A percentile compares a stretch with the other conserved stretches of the same genome.
These are phyloP conservation scores for Ophiothrix spiculata DNA, from an alignment of 35 echinoderm and acorn worm species.

Conservation along the genomic window DNA sequence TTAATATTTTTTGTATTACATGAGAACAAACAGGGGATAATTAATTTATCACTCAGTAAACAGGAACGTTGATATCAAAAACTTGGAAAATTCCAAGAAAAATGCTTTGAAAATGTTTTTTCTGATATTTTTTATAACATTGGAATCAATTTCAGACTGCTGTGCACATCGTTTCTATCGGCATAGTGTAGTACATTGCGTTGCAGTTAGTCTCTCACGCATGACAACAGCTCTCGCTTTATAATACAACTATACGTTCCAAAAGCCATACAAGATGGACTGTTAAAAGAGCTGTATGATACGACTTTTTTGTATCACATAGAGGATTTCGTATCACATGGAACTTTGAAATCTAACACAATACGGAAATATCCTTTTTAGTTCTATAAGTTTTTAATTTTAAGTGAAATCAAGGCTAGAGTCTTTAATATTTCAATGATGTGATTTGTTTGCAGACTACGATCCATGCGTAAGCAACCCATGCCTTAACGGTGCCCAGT, in stretches of 20 bases:
- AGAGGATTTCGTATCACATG: no score
- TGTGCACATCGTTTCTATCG: no score
- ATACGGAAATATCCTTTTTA: neutral
- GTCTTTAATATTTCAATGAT: neutral
- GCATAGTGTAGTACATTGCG: no score
- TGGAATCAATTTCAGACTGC: no score
- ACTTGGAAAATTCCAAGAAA: no score
- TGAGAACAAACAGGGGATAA: neutral
- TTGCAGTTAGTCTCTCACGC: no score
- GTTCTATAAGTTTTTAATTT: neutral
- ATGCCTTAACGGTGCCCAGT: constrained; percentile 44
- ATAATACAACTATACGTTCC: no score
- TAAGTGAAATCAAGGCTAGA: neutral
- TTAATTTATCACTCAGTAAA: neutral
- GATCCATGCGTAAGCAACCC: constrained; percentile 36
- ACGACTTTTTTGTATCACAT: neutral
- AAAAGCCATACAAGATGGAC: neutral
- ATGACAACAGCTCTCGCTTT: no score
- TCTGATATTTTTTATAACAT: no score
- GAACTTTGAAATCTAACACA: no score
- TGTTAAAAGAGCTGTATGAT: neutral
- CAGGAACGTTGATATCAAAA: no score
- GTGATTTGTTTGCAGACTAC: neutral
- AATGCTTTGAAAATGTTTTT: no score
- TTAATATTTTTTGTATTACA: neutral